Conservation (phyloP, 2,888 invertebrate species). For the Bimastos eiseni region DNA sequence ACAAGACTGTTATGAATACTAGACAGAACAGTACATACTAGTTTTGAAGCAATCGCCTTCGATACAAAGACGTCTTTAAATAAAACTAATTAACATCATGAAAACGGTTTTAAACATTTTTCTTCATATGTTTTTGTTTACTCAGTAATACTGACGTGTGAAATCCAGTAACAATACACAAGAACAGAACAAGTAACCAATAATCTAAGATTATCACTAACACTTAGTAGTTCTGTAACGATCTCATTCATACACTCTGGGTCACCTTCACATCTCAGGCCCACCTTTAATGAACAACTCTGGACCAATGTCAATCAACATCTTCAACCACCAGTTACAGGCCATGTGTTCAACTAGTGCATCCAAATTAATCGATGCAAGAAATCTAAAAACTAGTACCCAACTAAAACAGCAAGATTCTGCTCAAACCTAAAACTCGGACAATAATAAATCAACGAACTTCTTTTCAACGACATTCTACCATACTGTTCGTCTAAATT, state of each 20-base stretch:
- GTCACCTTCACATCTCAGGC: background rate
- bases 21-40: background rate
- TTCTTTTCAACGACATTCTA: background rate
- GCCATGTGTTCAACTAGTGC: background rate
- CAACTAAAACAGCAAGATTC: slow-evolving; percentile 5
- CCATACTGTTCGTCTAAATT: background rate
- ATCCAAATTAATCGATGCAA: background rate
- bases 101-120: background rate
- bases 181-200: background rate
- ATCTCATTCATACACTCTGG: background rate
- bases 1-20: background rate
- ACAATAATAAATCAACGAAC: background rate
- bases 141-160: background rate
- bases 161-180: background rate
- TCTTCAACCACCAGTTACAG: background rate
- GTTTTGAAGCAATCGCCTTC: background rate
- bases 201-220: slow-evolving; percentile 13
- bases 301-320: background rate
- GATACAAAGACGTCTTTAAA: background rate
- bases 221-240: background rate
- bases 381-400: background rate
- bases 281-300: background rate
- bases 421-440: background rate
- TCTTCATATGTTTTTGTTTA: background rate
- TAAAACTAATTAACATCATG: background rate